Conservation (phyloP, 2,113 vertebrate species). For the human region GRCh38 chr2:136284501-136285000, state of each 20-base stretch:
- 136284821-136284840: not conserved
- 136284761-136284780: not conserved
- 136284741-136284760: not conserved
- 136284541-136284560: not conserved
- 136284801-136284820: conserved; percentile 12
- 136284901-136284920: not conserved
- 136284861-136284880: not conserved
- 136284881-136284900: not conserved
- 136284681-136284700: not conserved
- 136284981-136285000: not conserved
- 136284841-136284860: not conserved
- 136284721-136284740: not conserved
- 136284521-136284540: not conserved
- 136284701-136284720: not conserved
- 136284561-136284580: not conserved
- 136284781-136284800: not conserved
- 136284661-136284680: not conserved
- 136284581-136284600: not conserved
- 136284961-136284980: not conserved
- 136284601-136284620: conserved; percentile 16
- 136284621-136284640: not conserved
- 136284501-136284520: not conserved
- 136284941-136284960: not conserved
- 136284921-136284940: not conserved
- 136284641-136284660: not conserved